phyloP scores from a whole-genome alignment of 2,113 vertebrate species.

The Turnix velox region DNA sequence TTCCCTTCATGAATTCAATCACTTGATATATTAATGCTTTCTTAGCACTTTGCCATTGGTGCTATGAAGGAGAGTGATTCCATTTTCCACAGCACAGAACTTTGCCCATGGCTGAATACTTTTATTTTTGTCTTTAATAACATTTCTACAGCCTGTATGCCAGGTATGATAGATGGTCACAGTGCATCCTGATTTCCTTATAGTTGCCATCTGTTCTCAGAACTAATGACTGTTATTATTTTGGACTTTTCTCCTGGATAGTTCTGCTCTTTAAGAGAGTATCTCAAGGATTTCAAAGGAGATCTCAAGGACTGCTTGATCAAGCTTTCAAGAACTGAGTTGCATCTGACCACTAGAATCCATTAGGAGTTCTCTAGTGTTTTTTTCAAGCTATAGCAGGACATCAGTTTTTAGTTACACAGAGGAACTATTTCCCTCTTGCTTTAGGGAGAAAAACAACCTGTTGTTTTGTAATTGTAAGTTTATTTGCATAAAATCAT shows the following conservation, averaged over 20 bases:
- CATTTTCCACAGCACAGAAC: neutral
- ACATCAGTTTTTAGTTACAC: neutral
- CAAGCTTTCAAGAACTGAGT: neutral
- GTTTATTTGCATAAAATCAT: neutral
- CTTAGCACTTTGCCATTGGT: neutral
- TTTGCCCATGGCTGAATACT: constrained; percentile 5
- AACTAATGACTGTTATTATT: constrained; percentile 2
- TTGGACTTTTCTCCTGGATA: neutral
- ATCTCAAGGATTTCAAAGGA: neutral
- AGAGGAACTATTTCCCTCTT: neutral
- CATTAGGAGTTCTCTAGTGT: neutral
- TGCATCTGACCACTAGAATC: neutral
- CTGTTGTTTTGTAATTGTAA: neutral
- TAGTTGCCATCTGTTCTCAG: neutral
- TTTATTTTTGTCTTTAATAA: constrained; percentile 22
- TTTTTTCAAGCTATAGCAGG: neutral
- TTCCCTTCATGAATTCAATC: neutral
- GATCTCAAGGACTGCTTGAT: neutral
- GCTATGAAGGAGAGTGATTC: neutral
- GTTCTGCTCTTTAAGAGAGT: neutral
- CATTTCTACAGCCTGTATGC: neutral
- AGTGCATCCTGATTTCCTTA: neutral
- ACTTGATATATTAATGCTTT: constrained; percentile 8
- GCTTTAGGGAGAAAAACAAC: neutral
- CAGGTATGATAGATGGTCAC: neutral